Conservation (phyloP, 2,113 vertebrate species). For the Salvator merianae region DNA sequence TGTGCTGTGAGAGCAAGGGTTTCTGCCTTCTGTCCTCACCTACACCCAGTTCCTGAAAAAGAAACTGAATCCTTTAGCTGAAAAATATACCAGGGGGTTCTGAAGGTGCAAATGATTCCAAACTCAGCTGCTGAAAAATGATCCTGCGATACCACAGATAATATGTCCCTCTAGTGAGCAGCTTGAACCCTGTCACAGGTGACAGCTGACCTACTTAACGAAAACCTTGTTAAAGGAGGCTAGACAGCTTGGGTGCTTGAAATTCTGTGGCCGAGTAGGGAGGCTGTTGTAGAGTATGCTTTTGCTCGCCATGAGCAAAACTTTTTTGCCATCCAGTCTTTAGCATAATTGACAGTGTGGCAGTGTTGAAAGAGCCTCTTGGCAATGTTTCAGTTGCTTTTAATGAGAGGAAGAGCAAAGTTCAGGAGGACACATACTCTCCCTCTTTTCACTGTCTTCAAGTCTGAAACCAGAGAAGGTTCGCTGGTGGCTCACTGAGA, state of each 20-base stretch:
- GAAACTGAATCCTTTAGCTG: neutral
- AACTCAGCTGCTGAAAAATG: slow-evolving; percentile 72
- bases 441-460: neutral
- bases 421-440: slow-evolving; percentile 10
- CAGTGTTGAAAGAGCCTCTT: slow-evolving; percentile 23
- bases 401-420: slow-evolving; percentile 2
- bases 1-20: neutral
- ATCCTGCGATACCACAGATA: slow-evolving; percentile 52
- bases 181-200: slow-evolving; percentile 51
- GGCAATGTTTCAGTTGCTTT: slow-evolving; percentile 20
- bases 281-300: slow-evolving; percentile 5
- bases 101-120: slow-evolving; percentile 57
- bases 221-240: slow-evolving; percentile 24
- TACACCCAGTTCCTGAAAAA: slow-evolving; percentile 19
- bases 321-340: slow-evolving; percentile 40
- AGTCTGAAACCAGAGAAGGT: slow-evolving; percentile 26
- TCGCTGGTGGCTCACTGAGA: slow-evolving; percentile 8
- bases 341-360: slow-evolving; percentile 37
- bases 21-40: neutral
- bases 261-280: neutral
- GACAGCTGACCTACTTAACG: slow-evolving; percentile 72
- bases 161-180: slow-evolving; percentile 44
- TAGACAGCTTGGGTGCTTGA: neutral
- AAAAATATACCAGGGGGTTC: slow-evolving; percentile 40
- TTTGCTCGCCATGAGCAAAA: slow-evolving; percentile 7